phyloP scores from a whole-genome alignment of 2,797 vertebrate species.

The Coracias cyanogaster region DNA sequence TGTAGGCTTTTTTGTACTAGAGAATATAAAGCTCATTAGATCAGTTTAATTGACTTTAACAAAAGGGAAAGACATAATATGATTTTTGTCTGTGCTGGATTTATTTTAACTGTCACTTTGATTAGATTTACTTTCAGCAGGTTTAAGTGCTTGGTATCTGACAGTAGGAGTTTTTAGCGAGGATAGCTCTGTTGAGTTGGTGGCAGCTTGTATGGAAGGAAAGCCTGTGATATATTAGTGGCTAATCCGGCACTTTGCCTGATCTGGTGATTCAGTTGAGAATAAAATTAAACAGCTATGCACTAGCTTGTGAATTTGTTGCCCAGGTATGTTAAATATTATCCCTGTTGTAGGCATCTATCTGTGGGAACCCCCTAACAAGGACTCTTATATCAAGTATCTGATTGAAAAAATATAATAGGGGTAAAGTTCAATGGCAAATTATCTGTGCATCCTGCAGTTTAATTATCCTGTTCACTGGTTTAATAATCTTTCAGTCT shows the following conservation, averaged over 20 bases:
- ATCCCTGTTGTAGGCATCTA: not conserved
- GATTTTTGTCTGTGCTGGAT: not conserved
- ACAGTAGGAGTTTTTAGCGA: not conserved
- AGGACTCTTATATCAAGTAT: not conserved
- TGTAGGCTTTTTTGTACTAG: not conserved
- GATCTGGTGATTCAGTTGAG: not conserved
- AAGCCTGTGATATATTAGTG: not conserved
- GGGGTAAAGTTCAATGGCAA: not conserved
- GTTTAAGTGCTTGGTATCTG: not conserved
- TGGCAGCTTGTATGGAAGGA: not conserved
- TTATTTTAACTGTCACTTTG: not conserved
- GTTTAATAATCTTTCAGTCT: not conserved
- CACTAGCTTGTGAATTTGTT: not conserved
- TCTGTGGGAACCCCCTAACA: not conserved
- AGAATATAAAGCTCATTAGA: not conserved
- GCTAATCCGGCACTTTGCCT: not conserved
- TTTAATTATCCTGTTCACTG: conserved; percentile 39
- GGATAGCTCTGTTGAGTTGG: not conserved
- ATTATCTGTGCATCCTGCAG: not conserved
- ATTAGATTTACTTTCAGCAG: not conserved
- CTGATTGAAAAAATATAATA: not conserved
- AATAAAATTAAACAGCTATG: not conserved
- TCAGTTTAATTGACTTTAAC: not conserved
- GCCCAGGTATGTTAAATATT: not conserved
- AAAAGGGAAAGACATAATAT: not conserved